phyloP scores from a whole-genome alignment of 2,888 invertebrate species.

The Acleris holmiana region DNA sequence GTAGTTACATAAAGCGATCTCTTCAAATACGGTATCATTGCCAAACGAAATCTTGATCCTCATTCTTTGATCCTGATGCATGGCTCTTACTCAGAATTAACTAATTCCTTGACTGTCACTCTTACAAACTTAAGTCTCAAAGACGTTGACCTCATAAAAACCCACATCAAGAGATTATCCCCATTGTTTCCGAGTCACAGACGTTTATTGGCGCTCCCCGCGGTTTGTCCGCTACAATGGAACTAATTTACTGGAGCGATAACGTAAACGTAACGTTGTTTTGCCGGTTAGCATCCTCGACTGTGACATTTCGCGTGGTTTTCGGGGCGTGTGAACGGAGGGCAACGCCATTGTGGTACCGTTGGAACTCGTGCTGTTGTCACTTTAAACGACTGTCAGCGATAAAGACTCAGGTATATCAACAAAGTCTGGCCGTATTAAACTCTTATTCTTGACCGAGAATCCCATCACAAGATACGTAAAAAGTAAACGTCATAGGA shows the following conservation, averaged over 20 bases:
- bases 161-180: conserved; percentile 18
- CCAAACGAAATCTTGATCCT: no score
- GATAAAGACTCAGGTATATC: background rate
- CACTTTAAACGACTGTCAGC: background rate
- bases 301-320: conserved; percentile 27
- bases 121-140: conserved; percentile 10
- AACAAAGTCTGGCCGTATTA: no score
- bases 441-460: no score
- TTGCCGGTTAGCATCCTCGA: conserved; percentile 7
- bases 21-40: no score
- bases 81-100: background rate
- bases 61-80: no score
- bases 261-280: conserved; percentile 17
- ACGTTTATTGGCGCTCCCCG: conserved; percentile 28
- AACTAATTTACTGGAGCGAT: conserved; percentile 14
- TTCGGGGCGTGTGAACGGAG: conserved; percentile 26
- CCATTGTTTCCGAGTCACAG: conserved; percentile 32
- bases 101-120: conserved; percentile 18
- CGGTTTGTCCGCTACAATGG: conserved; percentile 20
- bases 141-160: conserved; percentile 26
- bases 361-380: conserved; percentile 6
- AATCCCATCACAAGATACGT: no score
- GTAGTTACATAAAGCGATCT: no score
- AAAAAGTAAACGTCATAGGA: no score
- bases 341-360: conserved; percentile 3